A percentile compares a stretch with the other conserved stretches of the same genome.
phyloP scores from a whole-genome alignment of 35 echinoderm and acorn worm species.

The Ptychodera flava region DNA sequence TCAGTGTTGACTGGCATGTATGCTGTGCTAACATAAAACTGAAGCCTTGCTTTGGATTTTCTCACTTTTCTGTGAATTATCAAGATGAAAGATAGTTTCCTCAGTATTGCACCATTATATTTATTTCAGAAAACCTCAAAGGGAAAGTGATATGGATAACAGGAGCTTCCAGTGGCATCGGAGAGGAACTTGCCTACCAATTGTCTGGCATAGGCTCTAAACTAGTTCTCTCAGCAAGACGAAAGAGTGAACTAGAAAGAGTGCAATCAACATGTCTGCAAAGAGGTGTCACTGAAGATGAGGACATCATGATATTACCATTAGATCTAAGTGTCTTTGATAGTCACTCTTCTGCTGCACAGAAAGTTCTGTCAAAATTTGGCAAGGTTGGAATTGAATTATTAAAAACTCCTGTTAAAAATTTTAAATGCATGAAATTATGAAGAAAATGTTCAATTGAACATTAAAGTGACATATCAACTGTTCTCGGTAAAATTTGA shows the following conservation, averaged over 20 bases:
- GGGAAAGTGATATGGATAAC: slow-evolving; percentile 89
- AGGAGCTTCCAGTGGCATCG: slow-evolving; percentile 94
- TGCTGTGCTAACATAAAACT: too few relatives aligned
- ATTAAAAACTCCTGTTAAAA: too few relatives aligned
- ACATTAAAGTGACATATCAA: too few relatives aligned
- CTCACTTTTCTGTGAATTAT: too few relatives aligned
- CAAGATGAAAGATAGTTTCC: too few relatives aligned
- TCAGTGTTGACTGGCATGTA: too few relatives aligned
- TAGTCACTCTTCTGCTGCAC: slow-evolving; percentile 33
- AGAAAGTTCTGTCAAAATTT: slow-evolving; percentile 40
- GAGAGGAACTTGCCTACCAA: slow-evolving; percentile 59
- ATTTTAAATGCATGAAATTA: too few relatives aligned
- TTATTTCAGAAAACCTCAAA: slow-evolving; percentile 58
- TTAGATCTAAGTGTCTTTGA: slow-evolving; percentile 74
- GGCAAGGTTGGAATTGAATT: too few relatives aligned
- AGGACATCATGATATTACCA: slow-evolving; percentile 55
- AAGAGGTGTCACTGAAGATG: background rate
- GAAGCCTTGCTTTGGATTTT: too few relatives aligned
- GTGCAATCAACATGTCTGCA: slow-evolving; percentile 53
- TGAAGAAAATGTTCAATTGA: too few relatives aligned
- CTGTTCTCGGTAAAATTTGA: too few relatives aligned
- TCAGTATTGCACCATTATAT: too few relatives aligned
- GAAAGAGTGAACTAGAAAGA: slow-evolving; percentile 55
- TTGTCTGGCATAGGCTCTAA: slow-evolving; percentile 71
- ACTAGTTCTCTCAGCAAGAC: slow-evolving; percentile 70